Evolutionary conservation across 2,888 invertebrate genomes (phyloP), one percentile per base, ranked within the genome.

Genomic region (Bedellia somnulentella): DNA sequence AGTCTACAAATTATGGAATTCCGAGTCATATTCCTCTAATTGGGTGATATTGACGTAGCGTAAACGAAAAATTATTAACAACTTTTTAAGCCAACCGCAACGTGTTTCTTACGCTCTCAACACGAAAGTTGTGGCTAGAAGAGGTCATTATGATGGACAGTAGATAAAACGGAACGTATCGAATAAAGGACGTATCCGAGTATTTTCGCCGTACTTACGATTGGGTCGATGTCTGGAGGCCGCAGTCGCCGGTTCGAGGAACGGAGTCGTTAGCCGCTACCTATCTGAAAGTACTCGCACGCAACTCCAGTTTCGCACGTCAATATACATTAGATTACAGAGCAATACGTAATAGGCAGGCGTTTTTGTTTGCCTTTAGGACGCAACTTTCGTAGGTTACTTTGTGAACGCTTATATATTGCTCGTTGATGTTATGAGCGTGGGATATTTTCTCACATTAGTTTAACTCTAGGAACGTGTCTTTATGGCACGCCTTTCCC

Each of bases 251-350:
- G 45, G 47, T 42, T 39, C 44, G 44, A 34, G 37, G 36, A 42
- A 40, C 49, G 48, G 47, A 54, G 36, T 33, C 47, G 44, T 43
- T 35, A 39, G 55, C 61, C 61, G 66, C 60, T 51, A 51, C 49
- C 61, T 60, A 55, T 57, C 64, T 62, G 67, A 62, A 63, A 63
- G 56, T 52, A 60, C 66, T 64, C 57, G 60, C 58, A 59, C 66
- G 67, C 56, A 56, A 61, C 57, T 46, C 49, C 50, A 46, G 40
- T 21, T 26, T 27, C 27, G 11, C 39, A 45, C 43, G 47, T 52
- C 45, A 45, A 52, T 47, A 47, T 49, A 50, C 55, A 57, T 47
- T 26, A 18, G 30, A 25, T 30, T 25, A 30, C 21, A 25, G 29
- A 22, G 29, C 14, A 11, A 15, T 11, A n/a, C n/a, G n/a, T n/a